Base-by-base conservation (phyloP, 2,797 vertebrate genomes). In the Scolopax bukidnonensis region DNA sequence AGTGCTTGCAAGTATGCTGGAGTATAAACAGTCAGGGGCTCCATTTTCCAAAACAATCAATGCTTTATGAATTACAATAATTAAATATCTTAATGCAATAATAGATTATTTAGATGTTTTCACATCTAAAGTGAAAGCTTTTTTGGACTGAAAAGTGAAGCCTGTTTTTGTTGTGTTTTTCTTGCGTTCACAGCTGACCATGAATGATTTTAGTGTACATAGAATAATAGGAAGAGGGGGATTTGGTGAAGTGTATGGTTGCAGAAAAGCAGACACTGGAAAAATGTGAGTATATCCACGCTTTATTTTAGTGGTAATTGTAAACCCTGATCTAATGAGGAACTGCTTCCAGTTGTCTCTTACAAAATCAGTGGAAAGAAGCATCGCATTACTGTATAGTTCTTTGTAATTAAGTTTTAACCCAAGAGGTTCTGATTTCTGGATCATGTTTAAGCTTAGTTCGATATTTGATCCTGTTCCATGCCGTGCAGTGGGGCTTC, bases 161-260 rank as follows among this genome's bases (percentile, higher is more conserved):
- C 30, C n/a, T 79, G 25, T 17, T 45, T 78, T 81, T 45, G 30
- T 43, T 91, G 54, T 77, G 16, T 33, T 57, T 69, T 47, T 90
- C 84, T 83, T 81, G 63, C 45, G 16, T 61, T 92, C 90, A 23
- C 97, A 99, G 99, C 97, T 99, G 98, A 99, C 99, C 75, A 99
- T 99, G 99, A 99, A 99, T 56, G 99, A 99, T 98, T 99, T 99
- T 98, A 99, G 99, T 81, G 99, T 99, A 30, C 99, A 99, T 87
- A 98, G 99, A 96, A 99, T 99, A 97, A 99, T 99, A 59, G 99
- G 99, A 78, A 97, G 99, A 93, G 99, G 99, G 10, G 99, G 99
- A 91, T 99, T 99, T 53, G 99, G 99, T 10, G 99, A 99, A 96
- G 99, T 99, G 43, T 99, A 99, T 1, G 99, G 99, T 88, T 99